Base-by-base conservation (phyloP, 2,888 invertebrate genomes). In the Eupithecia centaureata region DNA sequence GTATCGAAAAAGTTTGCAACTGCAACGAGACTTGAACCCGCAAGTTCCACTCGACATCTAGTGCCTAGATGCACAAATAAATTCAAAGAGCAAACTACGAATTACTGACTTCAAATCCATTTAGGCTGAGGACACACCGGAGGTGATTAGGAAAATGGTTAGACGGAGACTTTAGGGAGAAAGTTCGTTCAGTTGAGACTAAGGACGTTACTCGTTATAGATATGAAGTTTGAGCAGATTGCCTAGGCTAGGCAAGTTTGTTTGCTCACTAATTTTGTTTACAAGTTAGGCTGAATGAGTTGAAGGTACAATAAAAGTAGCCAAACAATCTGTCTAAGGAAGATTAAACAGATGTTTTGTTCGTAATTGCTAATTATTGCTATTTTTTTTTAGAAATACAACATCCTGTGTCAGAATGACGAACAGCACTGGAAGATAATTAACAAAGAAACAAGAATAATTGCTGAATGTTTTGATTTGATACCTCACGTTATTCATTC, bases 31-130 rank as follows among this genome's bases (percentile, higher is more conserved):
- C n/a, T n/a, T n/a, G n/a, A n/a, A n/a, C n/a, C n/a, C n/a, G n/a
- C n/a, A n/a, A n/a, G n/a, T n/a, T n/a, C n/a, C n/a, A n/a, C n/a
- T n/a, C 47, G 10, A 22, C 47, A 22, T 47, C 8, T 22, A 22
- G 47, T 35, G 4, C 13, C 2, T 47, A 42, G 18, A n/a, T 38
- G 61, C n/a, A 68, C 68, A 70, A 71, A 61, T 72, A 69, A 52
- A 52, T 52, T 52, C 27, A 74, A 69, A 77, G 77, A 77, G 70
- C 58, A 58, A 77, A 52, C 69, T 51, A 12, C 33, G 33, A 86
- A 87, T 86, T 86, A 86, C 80, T 82, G 82, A 78, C 77, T 27
- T 18, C 15, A 27, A 52, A 52, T 52, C 25, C 52, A 7, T 52
- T 52, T 47, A 47, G 52, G 52, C 3, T 27, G 52, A 13, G 52